These are phyloP conservation scores for Ophthalmotilapia sp. DNA, from an alignment of 2,113 vertebrate species.

Conservation along the genomic window DNA sequence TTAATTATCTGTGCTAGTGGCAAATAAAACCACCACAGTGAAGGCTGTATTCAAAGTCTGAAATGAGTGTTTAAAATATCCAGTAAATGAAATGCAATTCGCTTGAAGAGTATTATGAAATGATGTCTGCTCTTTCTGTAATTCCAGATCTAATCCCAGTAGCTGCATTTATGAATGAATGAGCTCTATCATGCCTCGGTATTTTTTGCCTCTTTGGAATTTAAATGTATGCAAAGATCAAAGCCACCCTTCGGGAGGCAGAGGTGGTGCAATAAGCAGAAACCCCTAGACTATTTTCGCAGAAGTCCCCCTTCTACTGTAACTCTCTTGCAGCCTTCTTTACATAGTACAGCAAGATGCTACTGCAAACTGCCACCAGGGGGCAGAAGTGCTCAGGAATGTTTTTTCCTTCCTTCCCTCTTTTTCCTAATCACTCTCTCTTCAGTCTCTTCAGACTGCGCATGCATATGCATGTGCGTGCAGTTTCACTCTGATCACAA, in stretches of 20 bases:
- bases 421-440: neutral
- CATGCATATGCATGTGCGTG: neutral
- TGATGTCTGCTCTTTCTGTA: slow-evolving; percentile 19
- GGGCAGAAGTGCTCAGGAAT: slow-evolving; percentile 69
- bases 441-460: neutral
- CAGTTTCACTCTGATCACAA: slow-evolving; percentile 23
- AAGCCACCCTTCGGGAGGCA: slow-evolving; percentile 38
- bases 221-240: slow-evolving; percentile 62
- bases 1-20: neutral
- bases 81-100: slow-evolving; percentile 31
- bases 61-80: slow-evolving; percentile 15
- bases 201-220: slow-evolving; percentile 41
- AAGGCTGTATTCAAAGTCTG: neutral
- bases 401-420: neutral
- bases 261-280: slow-evolving; percentile 67
- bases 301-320: neutral
- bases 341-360: neutral
- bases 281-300: slow-evolving; percentile 35
- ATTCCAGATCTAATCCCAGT: slow-evolving; percentile 24
- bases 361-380: slow-evolving; percentile 59
- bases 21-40: neutral
- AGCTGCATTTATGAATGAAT: slow-evolving; percentile 51
- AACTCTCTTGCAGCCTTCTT: neutral
- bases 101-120: slow-evolving; percentile 41
- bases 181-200: slow-evolving; percentile 1